These are phyloP conservation scores for Montipora capricornis DNA, from an alignment of 64 coral and sea anemone species.

Conservation along the genomic window DNA sequence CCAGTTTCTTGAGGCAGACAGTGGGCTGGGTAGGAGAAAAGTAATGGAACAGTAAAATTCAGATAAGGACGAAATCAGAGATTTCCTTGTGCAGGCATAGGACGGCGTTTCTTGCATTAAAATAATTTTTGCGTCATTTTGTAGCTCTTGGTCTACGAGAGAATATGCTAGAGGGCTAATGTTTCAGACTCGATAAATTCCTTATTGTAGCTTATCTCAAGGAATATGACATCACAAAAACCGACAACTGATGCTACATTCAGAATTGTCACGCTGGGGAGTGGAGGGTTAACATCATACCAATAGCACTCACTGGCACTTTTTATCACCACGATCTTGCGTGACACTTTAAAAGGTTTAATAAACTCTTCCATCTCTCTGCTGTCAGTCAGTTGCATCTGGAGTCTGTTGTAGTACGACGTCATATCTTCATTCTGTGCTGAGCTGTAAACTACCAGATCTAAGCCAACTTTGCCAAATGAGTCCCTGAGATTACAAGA, in stretches of 20 bases:
- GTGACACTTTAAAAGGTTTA: conserved; percentile 43
- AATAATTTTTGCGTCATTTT: too few relatives aligned
- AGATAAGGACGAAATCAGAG: not conserved
- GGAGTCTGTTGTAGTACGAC: conserved; percentile 17
- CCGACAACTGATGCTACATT: not conserved
- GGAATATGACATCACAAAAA: not conserved
- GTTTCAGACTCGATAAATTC: too few relatives aligned
- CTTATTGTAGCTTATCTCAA: not conserved
- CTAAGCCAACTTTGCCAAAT: conserved; percentile 14
- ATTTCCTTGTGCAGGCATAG: not conserved
- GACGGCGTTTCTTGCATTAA: too few relatives aligned
- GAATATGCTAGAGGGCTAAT: too few relatives aligned
- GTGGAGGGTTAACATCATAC: not conserved
- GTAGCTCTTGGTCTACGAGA: too few relatives aligned
- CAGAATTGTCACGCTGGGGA: not conserved
- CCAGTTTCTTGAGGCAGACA: conserved; percentile 32
- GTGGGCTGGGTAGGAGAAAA: not conserved
- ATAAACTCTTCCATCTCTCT: not conserved
- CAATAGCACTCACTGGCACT: conserved; percentile 17
- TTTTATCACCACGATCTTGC: conserved; percentile 18
- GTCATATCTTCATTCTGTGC: not conserved
- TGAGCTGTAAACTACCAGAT: conserved; percentile 16
- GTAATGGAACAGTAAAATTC: not conserved
- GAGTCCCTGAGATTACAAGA: conserved; percentile 6
- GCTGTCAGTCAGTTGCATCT: not conserved